Base-by-base conservation (phyloP, 2,888 invertebrate genomes). In the Spodoptera littoralis region DNA sequence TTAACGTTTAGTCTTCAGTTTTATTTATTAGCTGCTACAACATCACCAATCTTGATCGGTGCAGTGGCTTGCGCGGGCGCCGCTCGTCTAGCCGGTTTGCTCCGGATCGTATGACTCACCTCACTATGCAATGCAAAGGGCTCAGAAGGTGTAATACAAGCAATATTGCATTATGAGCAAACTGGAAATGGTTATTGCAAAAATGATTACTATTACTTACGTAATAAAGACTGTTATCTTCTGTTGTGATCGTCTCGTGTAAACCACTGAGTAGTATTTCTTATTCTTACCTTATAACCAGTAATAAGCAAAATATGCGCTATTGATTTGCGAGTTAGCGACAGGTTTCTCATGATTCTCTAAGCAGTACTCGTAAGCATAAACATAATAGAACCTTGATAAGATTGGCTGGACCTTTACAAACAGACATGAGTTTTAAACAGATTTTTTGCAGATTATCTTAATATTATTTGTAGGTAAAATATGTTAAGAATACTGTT, bases 51-150 rank as follows among this genome's bases (percentile, higher is more conserved):
- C 56, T 60, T 50, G 58, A 79, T 73, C 56, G 55, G 55, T 65
- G 68, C 66, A 65, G 64, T 65, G 57, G 64, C 43, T 48, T 80
- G 84, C 79, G 84, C 84, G 82, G 82, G 87, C 86, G 82, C 84
- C 81, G 70, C 77, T 72, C 73, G 87, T 85, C 87, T 85, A 86
- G 85, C 88, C 87, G 87, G 89, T 87, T 85, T 53, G 60, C 60
- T 77, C 86, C 82, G 83, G 86, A 81, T 84, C 75, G 74, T 55
- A 77, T 90, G 90, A 90, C 82, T 90, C 88, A 90, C 24, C 65
- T 63, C 58, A 68, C 63, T 42, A 42, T 59, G 13, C 42, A 51
- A 45, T 47, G 45, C 22, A 22, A 48, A 43, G 1, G 4, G 0
- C 2, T 8, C 51, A 70, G 65, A 72, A 72, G 72, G 57, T 55